phyloP scores from a whole-genome alignment of 2,888 invertebrate species.

The Augiades crinisus region DNA sequence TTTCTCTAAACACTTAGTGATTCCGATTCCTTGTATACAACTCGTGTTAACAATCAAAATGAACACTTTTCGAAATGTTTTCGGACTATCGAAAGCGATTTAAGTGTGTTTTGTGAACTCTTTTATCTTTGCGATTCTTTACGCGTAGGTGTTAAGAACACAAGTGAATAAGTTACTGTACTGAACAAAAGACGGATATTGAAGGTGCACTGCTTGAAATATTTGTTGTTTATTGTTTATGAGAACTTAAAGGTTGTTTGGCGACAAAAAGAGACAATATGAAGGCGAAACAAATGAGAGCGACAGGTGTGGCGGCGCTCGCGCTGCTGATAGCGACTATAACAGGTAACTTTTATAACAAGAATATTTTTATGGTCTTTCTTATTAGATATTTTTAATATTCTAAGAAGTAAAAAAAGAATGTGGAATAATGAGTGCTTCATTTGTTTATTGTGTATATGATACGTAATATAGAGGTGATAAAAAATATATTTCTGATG shows the following conservation, averaged over 20 bases:
- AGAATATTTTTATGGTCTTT: no score
- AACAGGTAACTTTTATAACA: conserved; percentile 61
- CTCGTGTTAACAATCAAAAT: conserved; percentile 44
- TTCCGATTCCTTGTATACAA: conserved; percentile 42
- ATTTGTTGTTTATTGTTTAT: conserved; percentile 63
- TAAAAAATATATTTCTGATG: conserved; percentile 36
- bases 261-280: conserved; percentile 76
- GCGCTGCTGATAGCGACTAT: conserved; percentile 68
- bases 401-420: not conserved
- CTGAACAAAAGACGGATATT: conserved; percentile 58
- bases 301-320: conserved; percentile 76
- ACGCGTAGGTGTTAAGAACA: conserved; percentile 65
- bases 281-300: conserved; percentile 62
- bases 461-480: conserved; percentile 8
- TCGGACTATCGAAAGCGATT: conserved; percentile 49
- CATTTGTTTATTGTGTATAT: not conserved
- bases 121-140: conserved; percentile 59
- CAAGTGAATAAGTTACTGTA: conserved; percentile 71
- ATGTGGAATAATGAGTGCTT: not conserved
- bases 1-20: conserved; percentile 32
- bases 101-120: conserved; percentile 65
- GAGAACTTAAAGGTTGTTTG: conserved; percentile 50
- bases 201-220: conserved; percentile 53
- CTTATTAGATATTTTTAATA: conserved; percentile 16
- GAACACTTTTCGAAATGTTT: conserved; percentile 43